Conservation (phyloP, 2,888 invertebrate species). For the Brachyopa scutellaris region DNA sequence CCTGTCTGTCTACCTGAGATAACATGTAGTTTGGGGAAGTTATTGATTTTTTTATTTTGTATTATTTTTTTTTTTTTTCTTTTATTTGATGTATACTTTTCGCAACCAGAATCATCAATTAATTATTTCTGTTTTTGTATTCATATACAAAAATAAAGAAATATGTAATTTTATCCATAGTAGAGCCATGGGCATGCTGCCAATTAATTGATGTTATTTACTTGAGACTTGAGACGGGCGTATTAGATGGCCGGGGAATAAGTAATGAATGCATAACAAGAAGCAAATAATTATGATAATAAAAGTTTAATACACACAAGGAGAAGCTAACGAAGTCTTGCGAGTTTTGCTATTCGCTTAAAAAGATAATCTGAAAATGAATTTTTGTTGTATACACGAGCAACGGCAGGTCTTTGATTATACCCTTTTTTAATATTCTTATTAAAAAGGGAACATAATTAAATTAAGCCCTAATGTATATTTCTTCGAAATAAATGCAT, state of each 20-base stretch:
- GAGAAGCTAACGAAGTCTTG: background rate
- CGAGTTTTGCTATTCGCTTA: background rate
- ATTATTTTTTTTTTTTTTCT: no score
- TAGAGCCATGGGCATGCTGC: constrained; percentile 59
- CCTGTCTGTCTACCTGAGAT: constrained; percentile 71
- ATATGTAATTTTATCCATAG: constrained; percentile 65
- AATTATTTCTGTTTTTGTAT: constrained; percentile 2
- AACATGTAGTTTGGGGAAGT: constrained; percentile 68
- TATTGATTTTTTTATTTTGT: constrained; percentile 72
- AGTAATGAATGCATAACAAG: no score
- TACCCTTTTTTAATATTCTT: background rate
- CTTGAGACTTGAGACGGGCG: constrained; percentile 49
- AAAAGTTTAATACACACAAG: constrained; percentile 38
- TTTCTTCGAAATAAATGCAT: background rate
- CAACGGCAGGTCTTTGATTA: background rate
- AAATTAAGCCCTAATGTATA: constrained; percentile 1
- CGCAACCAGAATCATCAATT: constrained; percentile 53
- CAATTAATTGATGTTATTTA: constrained; percentile 70
- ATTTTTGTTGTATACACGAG: constrained; percentile 1
- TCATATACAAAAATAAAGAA: constrained; percentile 5
- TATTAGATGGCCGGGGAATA: background rate
- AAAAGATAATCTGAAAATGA: background rate
- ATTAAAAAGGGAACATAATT: background rate
- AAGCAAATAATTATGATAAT: constrained; percentile 39
- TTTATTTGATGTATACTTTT: constrained; percentile 64